A percentile compares a stretch with the other conserved stretches of the same genome.
phyloP scores from a whole-genome alignment of 2,113 vertebrate genomes.

The Coptodon bakossiorum region DNA sequence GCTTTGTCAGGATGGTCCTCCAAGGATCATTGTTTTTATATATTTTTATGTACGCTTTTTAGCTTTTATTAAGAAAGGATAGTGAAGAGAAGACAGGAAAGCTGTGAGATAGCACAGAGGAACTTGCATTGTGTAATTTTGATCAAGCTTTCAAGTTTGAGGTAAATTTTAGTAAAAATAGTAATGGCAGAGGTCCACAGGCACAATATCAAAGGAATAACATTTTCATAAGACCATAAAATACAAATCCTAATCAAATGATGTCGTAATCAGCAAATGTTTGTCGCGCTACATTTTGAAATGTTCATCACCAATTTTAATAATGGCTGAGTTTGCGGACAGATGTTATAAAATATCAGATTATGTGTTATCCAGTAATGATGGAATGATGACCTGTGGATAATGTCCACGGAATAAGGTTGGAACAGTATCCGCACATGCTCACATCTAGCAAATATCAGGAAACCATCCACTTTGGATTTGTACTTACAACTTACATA shows the following conservation, averaged over 20 bases:
- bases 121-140: neutral
- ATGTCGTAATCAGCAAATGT: neutral
- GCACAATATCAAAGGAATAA: neutral
- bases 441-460: neutral
- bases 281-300: accelerated
- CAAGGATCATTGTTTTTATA: neutral
- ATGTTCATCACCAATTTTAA: neutral
- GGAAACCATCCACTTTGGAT: neutral
- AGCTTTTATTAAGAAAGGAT: neutral
- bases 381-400: neutral
- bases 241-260: neutral
- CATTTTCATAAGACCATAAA: neutral
- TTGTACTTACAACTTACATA: neutral
- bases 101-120: neutral
- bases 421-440: neutral
- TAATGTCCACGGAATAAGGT: neutral
- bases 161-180: neutral
- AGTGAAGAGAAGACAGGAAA: neutral
- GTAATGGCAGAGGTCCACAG: neutral
- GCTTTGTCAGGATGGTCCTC: neutral
- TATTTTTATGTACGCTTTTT: accelerated
- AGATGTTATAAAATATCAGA: neutral
- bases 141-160: neutral
- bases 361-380: neutral
- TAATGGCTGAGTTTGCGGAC: neutral